Base-by-base conservation (phyloP, 2,113 vertebrate species). In the Nycticebus coucang region DNA sequence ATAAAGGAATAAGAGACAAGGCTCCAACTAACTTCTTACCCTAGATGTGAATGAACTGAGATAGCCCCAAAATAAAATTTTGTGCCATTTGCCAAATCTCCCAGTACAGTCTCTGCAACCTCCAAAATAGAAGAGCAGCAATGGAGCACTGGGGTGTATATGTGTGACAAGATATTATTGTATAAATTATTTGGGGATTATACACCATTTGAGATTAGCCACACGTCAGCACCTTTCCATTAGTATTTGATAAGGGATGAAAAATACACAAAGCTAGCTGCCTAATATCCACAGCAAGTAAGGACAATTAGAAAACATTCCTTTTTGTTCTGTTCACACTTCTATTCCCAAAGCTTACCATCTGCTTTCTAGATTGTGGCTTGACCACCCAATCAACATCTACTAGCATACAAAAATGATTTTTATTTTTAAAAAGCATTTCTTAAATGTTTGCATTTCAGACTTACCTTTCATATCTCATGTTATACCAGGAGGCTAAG, bases 101-200 rank as follows among this genome's bases (percentile, higher is more conserved):
- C 66, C 41, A 89, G 57, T 69, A 22, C 79, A 96, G 74, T 64
- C 79, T 91, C 82, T 45, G 62, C 86, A 86, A 92, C n/a, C n/a
- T 94, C 69, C 22, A 83, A 95, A 96, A 95, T 7, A 93, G 57
- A 94, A 93, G 37, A 95, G 64, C 50, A 91, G 45, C 59, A 71
- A 93, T 45, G 69, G 66, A 68, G 68, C 75, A 91, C 69, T 89
- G 62, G 30, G 8, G 69, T 95, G 33, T 92, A 80, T 62, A 91
- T 93, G 74, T 92, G 60, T 95, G 88, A 93, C 90, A 95, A 83
- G 89, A 87, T 96, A 93, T 92, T 87, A 96, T 59, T 89, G 72
- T 93, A 79, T 93, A 93, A 92, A 93, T 93, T 95, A 95, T 95
- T 93, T 94, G 64, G 90, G 92, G 59, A 95, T 96, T 97, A 95